Base-by-base conservation (phyloP, 30 jellyfish, hydroid and myxozoan species). In the Pelagia noctiluca region DNA sequence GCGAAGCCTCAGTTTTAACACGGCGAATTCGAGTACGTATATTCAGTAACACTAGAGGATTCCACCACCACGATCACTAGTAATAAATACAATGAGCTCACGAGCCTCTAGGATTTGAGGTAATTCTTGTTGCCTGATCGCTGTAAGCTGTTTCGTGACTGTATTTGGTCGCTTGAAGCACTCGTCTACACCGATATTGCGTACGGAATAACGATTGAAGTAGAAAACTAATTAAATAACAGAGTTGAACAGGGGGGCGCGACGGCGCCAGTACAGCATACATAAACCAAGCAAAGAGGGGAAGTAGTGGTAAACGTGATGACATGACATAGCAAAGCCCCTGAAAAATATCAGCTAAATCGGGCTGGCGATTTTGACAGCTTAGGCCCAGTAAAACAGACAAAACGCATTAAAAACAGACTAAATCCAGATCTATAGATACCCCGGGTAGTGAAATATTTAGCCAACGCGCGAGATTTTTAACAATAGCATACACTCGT, bases 261-360 rank as follows among this genome's bases (percentile, higher is more conserved):
- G 78, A 50, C 75, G 92, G 92, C 92, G 92, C 83, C 92, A 69
- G 35, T 64, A 53, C 37, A 42, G 70, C 33, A 50, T 75, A 82
- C 37, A 62, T 86, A 82, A 70, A 63, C 37, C 92, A 75, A 76
- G 80, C 54, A 19, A 28, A 5, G 21, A 82, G 50, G 86, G 92
- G 92, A 82, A 82, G 92, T 82, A 67, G 92, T 70, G 25, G 74
- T 68, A 80, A 54, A 82, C 86, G 92, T 82, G 92, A 66, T 82
- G 92, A 82, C 92, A 71, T 30, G 18, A 0, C 61, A 2, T 23
- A 57, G 62, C 85, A 82, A 82, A 82, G 86, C 92, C 78, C 12
- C 26, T 10, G 12, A 65, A 28, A 48, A 66, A 66, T 57, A 80
- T 66, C 34, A 63, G 64, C 91, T 60, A 38, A 49, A 71, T 53